Percentiles rank a stretch among this genome's conserved stretches.
Conservation (phyloP, 2,797 vertebrate genomes). For the Squalus acanthias region DNA sequence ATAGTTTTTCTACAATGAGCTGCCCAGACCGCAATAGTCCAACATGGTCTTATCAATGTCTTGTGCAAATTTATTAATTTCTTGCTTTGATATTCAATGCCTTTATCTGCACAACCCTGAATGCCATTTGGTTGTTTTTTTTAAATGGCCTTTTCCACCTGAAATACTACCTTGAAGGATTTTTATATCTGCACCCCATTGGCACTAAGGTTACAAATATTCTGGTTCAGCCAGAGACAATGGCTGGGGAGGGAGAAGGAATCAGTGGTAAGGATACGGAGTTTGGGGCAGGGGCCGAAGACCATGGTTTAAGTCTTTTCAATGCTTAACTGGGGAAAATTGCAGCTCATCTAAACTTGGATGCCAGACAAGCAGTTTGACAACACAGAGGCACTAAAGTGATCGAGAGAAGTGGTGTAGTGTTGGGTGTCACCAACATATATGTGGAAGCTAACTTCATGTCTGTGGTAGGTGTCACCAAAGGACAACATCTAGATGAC, state of each 20-base stretch:
- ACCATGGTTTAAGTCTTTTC: not conserved
- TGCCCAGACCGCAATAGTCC: not conserved
- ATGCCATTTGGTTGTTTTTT: too few species aligned
- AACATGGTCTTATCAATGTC: not conserved
- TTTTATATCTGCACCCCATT: too few species aligned
- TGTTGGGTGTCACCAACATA: not conserved
- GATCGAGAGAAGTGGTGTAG: not conserved
- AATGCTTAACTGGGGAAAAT: not conserved
- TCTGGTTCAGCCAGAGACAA: not conserved
- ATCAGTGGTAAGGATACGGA: not conserved
- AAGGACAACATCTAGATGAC: not conserved
- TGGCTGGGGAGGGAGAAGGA: not conserved
- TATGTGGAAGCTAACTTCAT: not conserved
- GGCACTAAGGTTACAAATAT: not conserved
- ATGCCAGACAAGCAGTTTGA: not conserved
- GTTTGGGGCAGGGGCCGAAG: too few species aligned
- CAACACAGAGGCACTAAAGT: not conserved
- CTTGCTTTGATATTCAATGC: not conserved
- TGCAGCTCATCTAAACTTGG: not conserved
- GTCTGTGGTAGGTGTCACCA: not conserved
- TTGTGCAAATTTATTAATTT: not conserved
- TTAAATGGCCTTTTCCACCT: too few species aligned
- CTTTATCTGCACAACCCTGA: not conserved
- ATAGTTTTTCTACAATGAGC: not conserved
- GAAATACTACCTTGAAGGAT: too few species aligned